These are phyloP conservation scores for Actenoides hombroni DNA, from an alignment of 2,113 vertebrate genomes.

Conservation along the genomic window DNA sequence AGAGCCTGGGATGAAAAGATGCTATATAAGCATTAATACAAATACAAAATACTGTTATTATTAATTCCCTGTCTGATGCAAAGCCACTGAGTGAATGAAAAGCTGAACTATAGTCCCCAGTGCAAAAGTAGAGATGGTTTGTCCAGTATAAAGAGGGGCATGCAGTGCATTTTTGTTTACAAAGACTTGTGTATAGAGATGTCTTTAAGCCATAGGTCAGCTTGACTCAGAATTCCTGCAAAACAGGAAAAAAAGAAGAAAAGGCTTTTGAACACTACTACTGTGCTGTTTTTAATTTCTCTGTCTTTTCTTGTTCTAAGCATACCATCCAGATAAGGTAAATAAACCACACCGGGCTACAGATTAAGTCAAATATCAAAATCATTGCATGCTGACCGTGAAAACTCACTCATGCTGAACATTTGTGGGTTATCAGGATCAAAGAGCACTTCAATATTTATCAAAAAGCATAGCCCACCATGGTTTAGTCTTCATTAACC, in stretches of 20 bases:
- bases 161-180: conserved; percentile 20
- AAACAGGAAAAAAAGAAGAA: not conserved
- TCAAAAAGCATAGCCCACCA: conserved; percentile 70
- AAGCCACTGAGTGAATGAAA: not conserved
- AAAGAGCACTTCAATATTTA: conserved; percentile 74
- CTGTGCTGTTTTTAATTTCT: conserved; percentile 74
- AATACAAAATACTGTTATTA: conserved; percentile 34
- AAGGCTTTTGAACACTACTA: not conserved
- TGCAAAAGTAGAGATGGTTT: not conserved
- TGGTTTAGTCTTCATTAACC: conserved; percentile 75
- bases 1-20: conserved; percentile 52
- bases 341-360: conserved; percentile 68
- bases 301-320: conserved; percentile 66
- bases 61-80: conserved; percentile 14
- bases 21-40: conserved; percentile 30
- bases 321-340: conserved; percentile 70
- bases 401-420: conserved; percentile 77
- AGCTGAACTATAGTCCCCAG: not conserved
- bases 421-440: conserved; percentile 79
- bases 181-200: not conserved
- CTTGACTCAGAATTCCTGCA: not conserved
- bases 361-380: conserved; percentile 77
- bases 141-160: not conserved
- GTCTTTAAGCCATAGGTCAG: conserved; percentile 18
- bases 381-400: conserved; percentile 67